Evolutionary conservation across 2,888 invertebrate genomes (phyloP).

Genomic region (Dicyrtomina minuta): DNA sequence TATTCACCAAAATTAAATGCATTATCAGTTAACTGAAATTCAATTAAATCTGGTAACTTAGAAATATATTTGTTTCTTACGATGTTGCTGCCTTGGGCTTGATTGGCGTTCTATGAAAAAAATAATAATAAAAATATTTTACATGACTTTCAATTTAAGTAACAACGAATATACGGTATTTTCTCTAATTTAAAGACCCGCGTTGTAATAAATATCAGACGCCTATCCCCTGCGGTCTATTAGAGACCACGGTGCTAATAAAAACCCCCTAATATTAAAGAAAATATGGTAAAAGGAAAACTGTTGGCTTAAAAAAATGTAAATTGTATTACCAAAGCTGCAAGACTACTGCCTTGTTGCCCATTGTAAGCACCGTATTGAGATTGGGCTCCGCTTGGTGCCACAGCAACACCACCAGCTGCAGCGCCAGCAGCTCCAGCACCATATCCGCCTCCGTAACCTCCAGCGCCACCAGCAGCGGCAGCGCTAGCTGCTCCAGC

Average conservation of each 20-base stretch:
- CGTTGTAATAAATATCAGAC: no score
- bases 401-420: background rate
- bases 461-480: background rate
- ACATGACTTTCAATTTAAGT: no score
- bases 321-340: no score
- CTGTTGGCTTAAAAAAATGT: background rate
- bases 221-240: no score
- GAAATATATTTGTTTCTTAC: no score
- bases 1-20: no score
- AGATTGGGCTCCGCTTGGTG: background rate
- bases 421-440: constrained; percentile 9
- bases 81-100: constrained; percentile 6
- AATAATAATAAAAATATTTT: background rate
- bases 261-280: background rate
- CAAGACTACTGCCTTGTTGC: constrained; percentile 31
- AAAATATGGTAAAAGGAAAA: background rate
- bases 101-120: background rate
- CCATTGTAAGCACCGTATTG: background rate
- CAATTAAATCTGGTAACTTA: no score
- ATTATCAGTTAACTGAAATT: no score
- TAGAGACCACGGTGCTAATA: no score
- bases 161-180: no score
- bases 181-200: no score
- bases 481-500: background rate
- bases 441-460: background rate